Conservation (phyloP, 2,888 invertebrate genomes). For the Polyploca ridens region DNA sequence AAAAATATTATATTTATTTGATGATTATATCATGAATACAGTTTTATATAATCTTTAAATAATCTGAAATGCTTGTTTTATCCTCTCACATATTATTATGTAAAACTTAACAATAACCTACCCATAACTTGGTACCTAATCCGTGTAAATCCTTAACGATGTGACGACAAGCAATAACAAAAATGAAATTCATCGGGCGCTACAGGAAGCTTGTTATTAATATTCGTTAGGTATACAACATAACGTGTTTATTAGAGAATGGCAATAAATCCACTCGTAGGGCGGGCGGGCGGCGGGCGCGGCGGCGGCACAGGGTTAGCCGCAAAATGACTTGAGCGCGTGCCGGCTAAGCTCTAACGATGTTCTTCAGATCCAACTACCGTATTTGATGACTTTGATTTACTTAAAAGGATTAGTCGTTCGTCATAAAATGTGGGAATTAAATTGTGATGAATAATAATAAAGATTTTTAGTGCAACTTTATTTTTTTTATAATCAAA, state of each 20-base stretch:
- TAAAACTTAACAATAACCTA: conserved; percentile 27
- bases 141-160: conserved; percentile 50
- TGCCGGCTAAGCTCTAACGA: conserved; percentile 71
- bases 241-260: conserved; percentile 79
- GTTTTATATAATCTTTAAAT: too few species aligned
- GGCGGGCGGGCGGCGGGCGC: conserved; percentile 25
- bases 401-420: conserved; percentile 66
- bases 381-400: conserved; percentile 73
- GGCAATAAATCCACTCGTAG: conserved; percentile 66
- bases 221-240: conserved; percentile 73
- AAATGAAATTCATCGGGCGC: conserved; percentile 65
- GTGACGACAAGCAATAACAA: conserved; percentile 63
- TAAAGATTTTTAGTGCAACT: too few species aligned
- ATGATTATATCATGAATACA: too few species aligned
- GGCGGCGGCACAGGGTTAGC: conserved; percentile 51
- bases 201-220: conserved; percentile 71
- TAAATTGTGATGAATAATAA: not conserved
- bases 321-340: conserved; percentile 73
- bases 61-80: not conserved
- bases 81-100: not conserved
- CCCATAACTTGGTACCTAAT: conserved; percentile 29
- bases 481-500: too few species aligned
- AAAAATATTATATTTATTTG: too few species aligned
- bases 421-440: not conserved
- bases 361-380: conserved; percentile 69